phyloP scores from a whole-genome alignment of 1,140 invertebrate species.

The Geopemphigus sp. region DNA sequence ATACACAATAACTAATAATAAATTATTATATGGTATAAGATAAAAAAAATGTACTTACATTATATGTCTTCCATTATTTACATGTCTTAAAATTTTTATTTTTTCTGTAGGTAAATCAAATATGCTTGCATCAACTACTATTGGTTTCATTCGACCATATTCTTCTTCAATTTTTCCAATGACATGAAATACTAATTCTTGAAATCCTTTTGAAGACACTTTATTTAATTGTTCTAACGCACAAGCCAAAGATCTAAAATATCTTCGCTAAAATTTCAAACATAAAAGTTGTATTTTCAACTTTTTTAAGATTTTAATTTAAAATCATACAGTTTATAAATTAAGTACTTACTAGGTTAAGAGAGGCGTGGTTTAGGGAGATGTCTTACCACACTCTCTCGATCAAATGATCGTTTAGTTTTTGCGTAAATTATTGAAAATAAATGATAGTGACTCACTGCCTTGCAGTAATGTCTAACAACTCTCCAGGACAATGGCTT shows the following conservation, averaged over 20 bases:
- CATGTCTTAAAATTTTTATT: conserved; percentile 58
- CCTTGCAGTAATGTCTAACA: too few relatives aligned
- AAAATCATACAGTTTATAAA: background rate
- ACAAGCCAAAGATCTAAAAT: conserved; percentile 52
- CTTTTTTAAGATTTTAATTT: background rate
- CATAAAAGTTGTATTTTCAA: background rate
- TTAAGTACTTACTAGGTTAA: conserved; percentile 57
- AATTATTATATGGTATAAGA: background rate
- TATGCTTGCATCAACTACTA: conserved; percentile 58
- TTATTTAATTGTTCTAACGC: conserved; percentile 42
- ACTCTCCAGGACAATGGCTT: too few relatives aligned
- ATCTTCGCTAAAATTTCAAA: conserved; percentile 42
- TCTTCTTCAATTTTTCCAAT: conserved; percentile 63
- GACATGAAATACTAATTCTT: conserved; percentile 56
- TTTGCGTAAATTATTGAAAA: too few relatives aligned
- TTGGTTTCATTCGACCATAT: conserved; percentile 63
- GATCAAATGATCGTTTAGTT: too few relatives aligned
- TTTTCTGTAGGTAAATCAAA: conserved; percentile 59
- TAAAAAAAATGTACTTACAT: conserved; percentile 51
- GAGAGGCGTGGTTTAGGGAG: too few relatives aligned
- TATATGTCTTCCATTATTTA: conserved; percentile 53
- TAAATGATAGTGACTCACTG: too few relatives aligned
- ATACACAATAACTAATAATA: too few relatives aligned
- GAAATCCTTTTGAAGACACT: conserved; percentile 43
- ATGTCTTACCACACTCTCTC: too few relatives aligned